Conservation (phyloP, 2,113 vertebrate species). For the Aspidoscelis tigris region DNA sequence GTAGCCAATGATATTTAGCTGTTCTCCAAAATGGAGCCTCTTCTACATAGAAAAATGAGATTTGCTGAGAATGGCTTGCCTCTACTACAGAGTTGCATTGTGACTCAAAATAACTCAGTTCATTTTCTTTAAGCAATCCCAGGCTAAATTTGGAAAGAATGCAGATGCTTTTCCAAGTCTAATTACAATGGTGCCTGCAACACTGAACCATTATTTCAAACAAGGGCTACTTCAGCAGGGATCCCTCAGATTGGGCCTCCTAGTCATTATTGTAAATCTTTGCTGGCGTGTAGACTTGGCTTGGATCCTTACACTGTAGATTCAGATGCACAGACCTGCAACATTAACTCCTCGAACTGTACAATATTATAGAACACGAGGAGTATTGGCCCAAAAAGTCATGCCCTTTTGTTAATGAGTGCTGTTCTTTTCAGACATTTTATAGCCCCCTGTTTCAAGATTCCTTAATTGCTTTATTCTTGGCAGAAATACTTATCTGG, state of each 20-base stretch:
- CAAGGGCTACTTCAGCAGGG: conserved; percentile 34
- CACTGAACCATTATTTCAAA: conserved; percentile 41
- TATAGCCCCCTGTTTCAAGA: conserved; percentile 53
- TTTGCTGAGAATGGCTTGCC: neutral
- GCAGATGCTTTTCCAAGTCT: conserved; percentile 36
- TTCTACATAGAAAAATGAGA: neutral
- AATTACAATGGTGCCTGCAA: conserved; percentile 30
- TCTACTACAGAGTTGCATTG: conserved; percentile 1
- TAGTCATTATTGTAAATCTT: conserved; percentile 32
- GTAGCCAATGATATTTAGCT: neutral
- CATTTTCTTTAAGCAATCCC: conserved; percentile 8
- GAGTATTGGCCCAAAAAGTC: conserved; percentile 26
- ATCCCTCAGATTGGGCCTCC: conserved; percentile 16
- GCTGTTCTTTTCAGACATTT: conserved; percentile 52
- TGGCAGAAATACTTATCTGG: conserved; percentile 49
- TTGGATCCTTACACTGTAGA: neutral
- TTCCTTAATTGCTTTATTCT: conserved; percentile 65
- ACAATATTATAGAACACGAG: conserved; percentile 21
- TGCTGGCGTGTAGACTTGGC: conserved; percentile 5
- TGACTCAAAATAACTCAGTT: neutral
- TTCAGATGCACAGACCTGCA: accelerated
- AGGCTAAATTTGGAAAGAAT: conserved; percentile 33
- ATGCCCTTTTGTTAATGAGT: conserved; percentile 56
- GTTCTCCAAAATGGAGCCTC: conserved; percentile 2
- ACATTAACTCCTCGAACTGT: neutral